A percentile compares a stretch with the other conserved stretches of the same genome.
Evolutionary conservation across 2,888 invertebrate genomes (phyloP).

Genomic region (Thecocarcelia acutangulata): DNA sequence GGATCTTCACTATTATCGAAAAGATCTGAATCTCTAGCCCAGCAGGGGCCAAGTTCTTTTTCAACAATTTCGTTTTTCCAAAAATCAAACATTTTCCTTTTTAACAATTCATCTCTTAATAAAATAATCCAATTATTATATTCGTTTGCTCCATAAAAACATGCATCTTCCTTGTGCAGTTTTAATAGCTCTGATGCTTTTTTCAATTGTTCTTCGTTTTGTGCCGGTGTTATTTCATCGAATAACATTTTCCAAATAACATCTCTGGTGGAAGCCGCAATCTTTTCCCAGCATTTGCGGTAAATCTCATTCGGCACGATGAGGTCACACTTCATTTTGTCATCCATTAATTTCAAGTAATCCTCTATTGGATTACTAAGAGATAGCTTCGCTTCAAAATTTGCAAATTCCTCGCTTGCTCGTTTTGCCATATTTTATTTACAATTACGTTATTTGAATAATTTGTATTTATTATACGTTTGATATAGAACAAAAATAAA

Average conservation of each 20-base stretch:
- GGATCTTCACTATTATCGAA: conserved; percentile 74
- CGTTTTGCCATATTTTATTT: conserved; percentile 22
- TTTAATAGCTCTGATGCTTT: conserved; percentile 73
- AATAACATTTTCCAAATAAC: conserved; percentile 77
- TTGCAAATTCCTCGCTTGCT: conserved; percentile 41
- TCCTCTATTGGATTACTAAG: conserved; percentile 72
- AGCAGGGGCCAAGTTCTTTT: conserved; percentile 77
- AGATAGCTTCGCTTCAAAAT: conserved; percentile 64
- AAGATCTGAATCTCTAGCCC: conserved; percentile 76
- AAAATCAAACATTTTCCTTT: conserved; percentile 75
- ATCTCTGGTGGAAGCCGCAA: conserved; percentile 71
- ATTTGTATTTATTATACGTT: neutral
- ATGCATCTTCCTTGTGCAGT: conserved; percentile 80
- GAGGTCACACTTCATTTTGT: conserved; percentile 72
- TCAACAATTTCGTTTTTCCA: conserved; percentile 77
- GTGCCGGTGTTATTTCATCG: conserved; percentile 27
- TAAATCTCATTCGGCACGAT: conserved; percentile 71
- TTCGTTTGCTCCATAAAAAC: conserved; percentile 75
- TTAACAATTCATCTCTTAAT: conserved; percentile 76
- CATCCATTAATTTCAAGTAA: conserved; percentile 73
- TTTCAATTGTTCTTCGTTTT: conserved; percentile 48
- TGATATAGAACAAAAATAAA: too few species aligned
- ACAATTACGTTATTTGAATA: neutral
- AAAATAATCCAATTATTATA: conserved; percentile 79
- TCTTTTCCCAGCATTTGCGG: conserved; percentile 72